Base-by-base conservation (phyloP, 2,888 invertebrate genomes). In the Entomobrya multifasciata region DNA sequence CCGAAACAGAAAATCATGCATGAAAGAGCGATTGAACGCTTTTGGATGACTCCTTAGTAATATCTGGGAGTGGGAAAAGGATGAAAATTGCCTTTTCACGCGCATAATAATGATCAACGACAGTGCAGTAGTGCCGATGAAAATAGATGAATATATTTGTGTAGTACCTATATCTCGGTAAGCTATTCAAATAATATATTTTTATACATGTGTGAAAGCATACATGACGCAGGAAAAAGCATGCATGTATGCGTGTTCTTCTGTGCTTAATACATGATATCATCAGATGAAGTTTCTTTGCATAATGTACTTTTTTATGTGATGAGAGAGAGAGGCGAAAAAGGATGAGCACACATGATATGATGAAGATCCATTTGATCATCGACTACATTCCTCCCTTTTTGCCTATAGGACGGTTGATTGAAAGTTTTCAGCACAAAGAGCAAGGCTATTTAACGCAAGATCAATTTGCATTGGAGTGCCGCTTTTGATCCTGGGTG, bases 381-480 rank as follows among this genome's bases (percentile, higher is more conserved):
- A 78, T 62, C 81, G 22, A 77, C 79, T 62, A 72, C 72, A 62
- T 62, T 60, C 62, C 76, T 70, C 60, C 81, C 76, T 78, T 60
- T 15, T 27, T 65, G n/a, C n/a, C n/a, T n/a, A n/a, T n/a, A 65
- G 78, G 76, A 86, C 67, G 80, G 86, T 77, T 76, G 86, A 81
- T 86, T 89, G 83, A 82, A 78, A 83, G 88, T 83, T 83, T 82
- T 82, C 79, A 80, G 79, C 83, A 82, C 86, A 88, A 89, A 85
- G 87, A 72, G 82, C 76, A 88, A 74, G 87, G 88, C 87, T 88
- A 89, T 88, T 89, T 88, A 89, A 86, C 88, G 87, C 87, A 89
- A 89, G 88, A 89, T 89, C 89, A 89, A 89, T 89, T 88, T 90
- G 86, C 84, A 88, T 88, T 90, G 86, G 88, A 88, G 88, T 90